phyloP scores from a whole-genome alignment of 2,888 invertebrate genomes.

The Nymphalis c-album region DNA sequence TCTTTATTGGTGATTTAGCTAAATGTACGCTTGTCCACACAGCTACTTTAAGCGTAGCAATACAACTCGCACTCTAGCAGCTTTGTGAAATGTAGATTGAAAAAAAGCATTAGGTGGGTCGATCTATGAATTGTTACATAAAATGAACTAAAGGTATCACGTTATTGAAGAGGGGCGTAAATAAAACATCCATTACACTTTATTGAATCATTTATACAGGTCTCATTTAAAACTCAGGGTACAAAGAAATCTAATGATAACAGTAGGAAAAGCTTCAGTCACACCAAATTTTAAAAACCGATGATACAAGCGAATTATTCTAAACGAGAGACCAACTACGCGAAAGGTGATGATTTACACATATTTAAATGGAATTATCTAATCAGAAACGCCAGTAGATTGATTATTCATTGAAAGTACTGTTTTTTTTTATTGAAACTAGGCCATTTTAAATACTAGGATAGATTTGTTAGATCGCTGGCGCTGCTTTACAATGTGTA shows the following conservation, averaged over 20 bases:
- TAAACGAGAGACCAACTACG: conserved; percentile 12
- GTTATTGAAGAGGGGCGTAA: conserved; percentile 12
- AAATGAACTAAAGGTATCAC: no score
- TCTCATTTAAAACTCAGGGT: conserved; percentile 56
- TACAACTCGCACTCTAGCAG: no score
- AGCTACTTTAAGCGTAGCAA: no score
- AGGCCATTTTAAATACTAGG: no score
- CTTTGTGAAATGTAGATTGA: no score
- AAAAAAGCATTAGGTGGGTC: no score
- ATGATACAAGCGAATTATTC: conserved; percentile 21
- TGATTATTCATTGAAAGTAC: neutral
- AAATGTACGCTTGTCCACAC: no score
- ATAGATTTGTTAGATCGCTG: no score
- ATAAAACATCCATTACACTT: conserved; percentile 61
- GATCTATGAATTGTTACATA: no score
- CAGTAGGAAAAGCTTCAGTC: conserved; percentile 43
- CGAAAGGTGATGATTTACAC: neutral
- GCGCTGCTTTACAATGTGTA: no score
- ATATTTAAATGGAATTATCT: neutral
- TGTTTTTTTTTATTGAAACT: neutral
- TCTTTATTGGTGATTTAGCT: no score
- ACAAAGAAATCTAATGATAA: conserved; percentile 55
- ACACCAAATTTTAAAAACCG: conserved; percentile 23
- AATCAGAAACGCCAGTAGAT: no score
- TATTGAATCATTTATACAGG: conserved; percentile 62